Evolutionary conservation across 1,140 invertebrate genomes (phyloP).

Genomic region (Papilio dardanus): DNA sequence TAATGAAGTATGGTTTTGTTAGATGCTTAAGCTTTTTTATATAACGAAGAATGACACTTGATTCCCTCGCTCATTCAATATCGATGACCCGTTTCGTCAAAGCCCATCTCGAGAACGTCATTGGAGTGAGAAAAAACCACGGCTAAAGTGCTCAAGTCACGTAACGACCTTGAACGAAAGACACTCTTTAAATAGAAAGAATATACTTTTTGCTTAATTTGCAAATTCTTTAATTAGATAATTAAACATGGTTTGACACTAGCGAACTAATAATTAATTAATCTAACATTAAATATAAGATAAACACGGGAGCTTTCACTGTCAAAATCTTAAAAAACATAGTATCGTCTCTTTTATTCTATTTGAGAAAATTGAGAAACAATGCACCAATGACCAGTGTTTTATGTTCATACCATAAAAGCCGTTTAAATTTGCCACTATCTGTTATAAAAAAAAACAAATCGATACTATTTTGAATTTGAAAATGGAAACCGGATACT

Average conservation of each 20-base stretch:
- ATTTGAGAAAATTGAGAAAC: no score
- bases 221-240: conserved; percentile 5
- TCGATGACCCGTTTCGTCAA: conserved; percentile 38
- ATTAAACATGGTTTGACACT: background rate
- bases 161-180: conserved; percentile 38
- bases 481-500: conserved; percentile 1
- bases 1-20: background rate
- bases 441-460: background rate
- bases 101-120: conserved; percentile 29
- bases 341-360: no score
- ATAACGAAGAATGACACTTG: conserved; percentile 30
- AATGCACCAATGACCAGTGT: background rate
- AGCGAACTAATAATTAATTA: background rate
- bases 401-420: background rate
- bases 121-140: conserved; percentile 24
- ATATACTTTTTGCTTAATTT: background rate
- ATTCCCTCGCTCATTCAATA: conserved; percentile 32
- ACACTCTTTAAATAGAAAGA: conserved; percentile 18
- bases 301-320: background rate
- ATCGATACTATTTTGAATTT: background rate
- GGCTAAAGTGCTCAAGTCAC: conserved; percentile 31
- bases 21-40: conserved; percentile 13
- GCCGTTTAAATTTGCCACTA: background rate
- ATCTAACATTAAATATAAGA: background rate
- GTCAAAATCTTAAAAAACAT: no score